These are phyloP conservation scores for Trachemys scripta DNA, from an alignment of 2,113 vertebrate species.

Conservation along the genomic window DNA sequence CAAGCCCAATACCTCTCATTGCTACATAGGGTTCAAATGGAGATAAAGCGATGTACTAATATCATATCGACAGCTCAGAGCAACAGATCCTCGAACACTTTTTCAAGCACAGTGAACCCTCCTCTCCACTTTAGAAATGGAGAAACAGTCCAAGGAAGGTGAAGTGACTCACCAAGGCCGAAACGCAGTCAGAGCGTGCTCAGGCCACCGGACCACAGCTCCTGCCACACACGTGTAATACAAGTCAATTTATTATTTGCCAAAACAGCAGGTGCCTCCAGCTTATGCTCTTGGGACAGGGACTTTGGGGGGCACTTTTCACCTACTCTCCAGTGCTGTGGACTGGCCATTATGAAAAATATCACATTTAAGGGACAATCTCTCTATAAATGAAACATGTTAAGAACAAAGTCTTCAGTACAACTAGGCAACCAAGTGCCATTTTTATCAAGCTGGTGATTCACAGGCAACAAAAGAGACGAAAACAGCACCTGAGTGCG, in stretches of 20 bases:
- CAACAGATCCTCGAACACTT: background rate
- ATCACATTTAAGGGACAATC: background rate
- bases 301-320: background rate
- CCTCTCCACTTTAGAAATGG: background rate
- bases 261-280: background rate
- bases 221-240: fast-evolving
- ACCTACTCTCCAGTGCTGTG: background rate
- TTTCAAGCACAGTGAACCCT: background rate
- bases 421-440: background rate
- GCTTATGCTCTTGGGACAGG: background rate
- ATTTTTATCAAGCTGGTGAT: background rate
- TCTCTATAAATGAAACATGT: background rate
- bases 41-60: background rate
- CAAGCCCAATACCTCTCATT: too few relatives aligned
- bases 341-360: background rate
- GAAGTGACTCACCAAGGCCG: background rate
- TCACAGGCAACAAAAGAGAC: fast-evolving
- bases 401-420: background rate
- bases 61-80: too few relatives aligned
- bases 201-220: fast-evolving
- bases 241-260: background rate
- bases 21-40: background rate
- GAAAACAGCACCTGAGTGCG: background rate
- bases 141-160: background rate
- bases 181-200: background rate